Base-by-base conservation (phyloP, 2,797 vertebrate genomes). In the Ctenopoma kingsleyae region DNA sequence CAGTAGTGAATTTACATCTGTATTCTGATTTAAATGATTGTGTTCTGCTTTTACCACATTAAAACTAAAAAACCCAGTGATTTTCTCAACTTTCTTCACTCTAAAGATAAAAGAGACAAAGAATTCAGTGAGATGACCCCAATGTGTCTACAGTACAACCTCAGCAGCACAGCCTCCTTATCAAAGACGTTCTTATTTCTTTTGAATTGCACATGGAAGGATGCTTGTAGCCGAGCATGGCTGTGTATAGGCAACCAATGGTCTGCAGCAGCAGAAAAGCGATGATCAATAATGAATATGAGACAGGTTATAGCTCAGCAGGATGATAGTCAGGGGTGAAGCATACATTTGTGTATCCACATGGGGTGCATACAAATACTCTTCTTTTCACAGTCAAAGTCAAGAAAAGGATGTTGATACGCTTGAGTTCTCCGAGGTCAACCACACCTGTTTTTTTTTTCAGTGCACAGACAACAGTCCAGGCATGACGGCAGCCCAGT, bases 201-300 rank as follows among this genome's bases (percentile, higher is more conserved):
- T 62, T 52, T 80, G 63, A 85, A 74, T 47, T 68, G 30, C 73
- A 76, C 68, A 78, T 73, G 35, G 46, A 76, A 75, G 44, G 54
- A 68, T 54, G 59, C 65, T 61, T 69, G 52, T 44, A 60, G 53
- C 54, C 44, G 75, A 54, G 52, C 58, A 48, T 41, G 47, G 64
- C 74, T 70, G 74, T 77, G 58, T 67, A 55, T 58, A 67, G 64
- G 87, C 86, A 87, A 76, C 89, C 82, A 59, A 59, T 4, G 73
- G 86, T 52, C 55, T 65, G 76, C 64, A 30, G 71, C 53, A 76
- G 66, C 66, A 66, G 59, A 66, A 27, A 71, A 71, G 60, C 40
- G 22, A 58, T 77, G 74, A 89, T 91, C 86, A 90, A 91, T 91
- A 92, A 90, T 82, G 74, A 65, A 84, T 87, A 74, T 75, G 76